Base-by-base conservation (phyloP, 2,797 vertebrate species). In the Hippoglossus hippoglossus region DNA sequence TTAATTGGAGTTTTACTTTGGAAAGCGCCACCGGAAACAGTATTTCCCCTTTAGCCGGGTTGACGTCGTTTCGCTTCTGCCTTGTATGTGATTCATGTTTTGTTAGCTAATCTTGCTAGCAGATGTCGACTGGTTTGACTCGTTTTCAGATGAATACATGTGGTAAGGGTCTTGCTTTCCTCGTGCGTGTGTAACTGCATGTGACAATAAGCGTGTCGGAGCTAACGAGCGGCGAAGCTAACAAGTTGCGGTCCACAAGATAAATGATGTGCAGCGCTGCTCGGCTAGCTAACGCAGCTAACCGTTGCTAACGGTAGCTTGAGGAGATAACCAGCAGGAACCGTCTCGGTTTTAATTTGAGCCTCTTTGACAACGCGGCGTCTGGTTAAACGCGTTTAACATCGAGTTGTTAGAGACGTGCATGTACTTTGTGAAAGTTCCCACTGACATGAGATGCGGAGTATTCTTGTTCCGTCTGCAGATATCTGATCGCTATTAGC, bases 41-140 rank as follows among this genome's bases (percentile, higher is more conserved):
- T 16, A 0, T 19, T 58, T 26, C 24, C 2, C 18, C 25, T 10
- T 7, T 21, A 26, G 21, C 57, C 44, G 44, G 39, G 59, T 85
- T 80, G 67, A 74, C 62, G 26, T 75, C 63, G 64, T 50, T 81
- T 75, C 63, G 63, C 46, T 79, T 77, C 66, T 81, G 66, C 65
- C 61, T 73, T 70, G 65, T 65, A 67, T 67, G 60, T 70, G 83
- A 73, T 89, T 82, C 82, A 77, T 90, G 88, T 91, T 92, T 91
- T 92, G 92, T 93, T 92, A 93, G 91, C 92, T 86, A 87, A 82
- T 86, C 83, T 86, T 73, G 91, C 88, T 88, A 88, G 76, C 84
- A 91, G 88, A 92, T 88, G 83, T 90, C 79, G 79, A 82, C 71
- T 67, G 85, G 80, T 86, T 82, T 68, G 77, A 84, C 61, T 75